Base-by-base conservation (phyloP, 2,113 vertebrate genomes). In the Cyphomyrus plagiostoma region DNA sequence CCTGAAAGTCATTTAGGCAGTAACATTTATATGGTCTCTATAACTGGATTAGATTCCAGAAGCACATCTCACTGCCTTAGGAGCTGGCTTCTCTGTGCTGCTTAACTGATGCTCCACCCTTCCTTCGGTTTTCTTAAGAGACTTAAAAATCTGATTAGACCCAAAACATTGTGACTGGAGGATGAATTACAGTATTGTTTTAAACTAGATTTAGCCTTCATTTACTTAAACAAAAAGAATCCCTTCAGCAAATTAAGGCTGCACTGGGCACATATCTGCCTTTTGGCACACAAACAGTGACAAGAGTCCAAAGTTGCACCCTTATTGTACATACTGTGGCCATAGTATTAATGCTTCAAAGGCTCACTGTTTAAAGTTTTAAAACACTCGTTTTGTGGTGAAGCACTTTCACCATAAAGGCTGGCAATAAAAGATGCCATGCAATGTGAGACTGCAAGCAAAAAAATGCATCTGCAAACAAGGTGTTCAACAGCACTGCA, bases 91-190 rank as follows among this genome's bases (percentile, higher is more conserved):
- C 62, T 70, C 66, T 23, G 91, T 92, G 91, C 92, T 93, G 91
- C 94, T 93, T 93, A 95, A 94, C 91, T 92, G 93, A 93, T 91
- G 92, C 91, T 92, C 90, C 92, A 93, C 89, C 93, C 94, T 95
- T 93, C 94, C 94, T 93, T 94, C 93, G 93, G 93, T 92, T 92
- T 92, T 93, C 92, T 92, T 93, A 92, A 94, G 93, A 94, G 94
- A 92, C 90, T 94, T 93, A 53, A 89, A 52, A 48, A 89, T 89
- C 49, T 93, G 94, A 95, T 95, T 94, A 94, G 92, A 95, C 94
- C 94, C 93, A 92, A 91, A 93, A 94, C 89, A 86, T 91, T 26
- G 83, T 92, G 92, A 92, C 93, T 95, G 92, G 92, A 90, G 94
- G 93, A 94, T 94, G 93, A 94, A 95, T 95, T 94, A 91, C 93